These are phyloP conservation scores for Pseudococcus longispinus DNA, from an alignment of 2,888 invertebrate species.

Conservation along the genomic window DNA sequence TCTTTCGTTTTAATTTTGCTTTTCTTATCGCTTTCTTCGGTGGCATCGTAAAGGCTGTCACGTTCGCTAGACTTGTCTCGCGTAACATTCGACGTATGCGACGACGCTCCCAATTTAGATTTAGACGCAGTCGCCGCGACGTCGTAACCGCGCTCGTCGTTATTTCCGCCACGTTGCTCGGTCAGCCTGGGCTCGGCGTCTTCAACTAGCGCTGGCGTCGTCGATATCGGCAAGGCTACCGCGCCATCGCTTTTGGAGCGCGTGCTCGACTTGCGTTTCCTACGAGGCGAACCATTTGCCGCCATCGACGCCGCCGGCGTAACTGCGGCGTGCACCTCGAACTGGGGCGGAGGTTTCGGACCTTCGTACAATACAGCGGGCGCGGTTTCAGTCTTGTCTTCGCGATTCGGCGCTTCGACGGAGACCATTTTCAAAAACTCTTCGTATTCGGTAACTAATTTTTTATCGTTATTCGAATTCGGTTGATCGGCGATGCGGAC, in stretches of 20 bases:
- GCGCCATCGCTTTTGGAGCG: not conserved
- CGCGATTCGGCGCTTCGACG: not conserved
- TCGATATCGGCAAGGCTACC: not conserved
- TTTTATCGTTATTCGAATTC: conserved; percentile 1
- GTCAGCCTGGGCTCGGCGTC: too few species aligned
- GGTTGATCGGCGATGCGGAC: not conserved
- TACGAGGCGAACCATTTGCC: not conserved
- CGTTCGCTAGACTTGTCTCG: too few species aligned
- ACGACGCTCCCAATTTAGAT: too few species aligned
- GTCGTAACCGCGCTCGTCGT: too few species aligned
- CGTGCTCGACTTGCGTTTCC: not conserved
- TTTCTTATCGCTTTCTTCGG: not conserved
- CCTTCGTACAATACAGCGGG: not conserved
- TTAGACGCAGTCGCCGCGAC: too few species aligned
- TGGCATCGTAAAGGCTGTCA: not conserved
- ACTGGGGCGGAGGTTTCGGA: not conserved
- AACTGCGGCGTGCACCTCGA: not conserved
- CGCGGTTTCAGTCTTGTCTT: not conserved
- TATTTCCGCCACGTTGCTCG: too few species aligned
- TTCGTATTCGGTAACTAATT: conserved; percentile 58
- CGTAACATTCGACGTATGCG: too few species aligned
- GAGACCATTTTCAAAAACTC: conserved; percentile 58
- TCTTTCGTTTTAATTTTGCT: not conserved
- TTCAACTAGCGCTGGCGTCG: not conserved
- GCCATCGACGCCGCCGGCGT: not conserved